These are phyloP conservation scores for Yponomeuta plumbellus DNA, from an alignment of 2,888 invertebrate species.

Conservation along the genomic window DNA sequence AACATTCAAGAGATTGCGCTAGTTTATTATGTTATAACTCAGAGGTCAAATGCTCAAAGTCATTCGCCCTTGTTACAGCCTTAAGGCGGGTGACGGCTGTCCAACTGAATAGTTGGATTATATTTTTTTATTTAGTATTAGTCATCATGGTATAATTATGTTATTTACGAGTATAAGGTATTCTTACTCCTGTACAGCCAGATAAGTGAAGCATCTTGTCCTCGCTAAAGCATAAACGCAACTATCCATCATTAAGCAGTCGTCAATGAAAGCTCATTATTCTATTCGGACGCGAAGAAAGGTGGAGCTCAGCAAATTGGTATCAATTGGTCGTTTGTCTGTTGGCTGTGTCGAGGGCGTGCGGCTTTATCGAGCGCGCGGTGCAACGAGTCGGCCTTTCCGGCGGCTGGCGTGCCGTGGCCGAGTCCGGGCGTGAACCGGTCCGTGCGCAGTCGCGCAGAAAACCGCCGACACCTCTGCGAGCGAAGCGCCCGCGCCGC, in stretches of 20 bases:
- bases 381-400: slow-evolving; percentile 60
- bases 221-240: background rate
- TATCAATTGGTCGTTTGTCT: slow-evolving; percentile 49
- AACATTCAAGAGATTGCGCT: too few species aligned
- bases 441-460: slow-evolving; percentile 69
- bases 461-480: slow-evolving; percentile 70
- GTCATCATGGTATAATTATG: too few species aligned
- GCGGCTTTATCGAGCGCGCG: slow-evolving; percentile 54
- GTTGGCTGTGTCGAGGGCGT: slow-evolving; percentile 23
- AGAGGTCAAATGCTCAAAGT: too few species aligned
- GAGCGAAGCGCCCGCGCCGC: slow-evolving; percentile 30
- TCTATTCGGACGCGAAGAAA: background rate
- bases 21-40: too few species aligned
- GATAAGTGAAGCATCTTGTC: background rate
- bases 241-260: background rate
- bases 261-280: background rate
- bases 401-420: slow-evolving; percentile 53
- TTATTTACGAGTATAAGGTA: too few species aligned
- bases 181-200: background rate
- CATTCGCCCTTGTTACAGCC: too few species aligned
- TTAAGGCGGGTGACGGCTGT: too few species aligned
- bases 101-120: too few species aligned
- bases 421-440: slow-evolving; percentile 54
- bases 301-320: slow-evolving; percentile 47
- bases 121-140: too few species aligned